Conservation (phyloP, 2,888 invertebrate genomes). For the Ophioninae sp. region DNA sequence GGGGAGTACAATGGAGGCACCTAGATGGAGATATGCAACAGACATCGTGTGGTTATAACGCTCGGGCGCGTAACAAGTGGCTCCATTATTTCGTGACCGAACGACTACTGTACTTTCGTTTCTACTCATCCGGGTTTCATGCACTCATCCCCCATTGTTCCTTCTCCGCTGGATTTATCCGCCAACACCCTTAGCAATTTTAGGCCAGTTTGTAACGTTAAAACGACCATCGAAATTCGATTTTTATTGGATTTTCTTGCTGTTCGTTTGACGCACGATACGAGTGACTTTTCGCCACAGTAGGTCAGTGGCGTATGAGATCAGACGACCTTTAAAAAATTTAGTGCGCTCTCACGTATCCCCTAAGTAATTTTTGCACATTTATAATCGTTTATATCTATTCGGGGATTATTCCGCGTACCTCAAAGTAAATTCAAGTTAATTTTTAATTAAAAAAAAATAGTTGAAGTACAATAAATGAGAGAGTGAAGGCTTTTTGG, state of each 20-base stretch:
- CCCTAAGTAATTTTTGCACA: neutral
- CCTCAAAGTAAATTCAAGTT: too few species aligned
- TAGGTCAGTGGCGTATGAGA: slow-evolving; percentile 16
- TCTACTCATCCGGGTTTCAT: slow-evolving; percentile 46
- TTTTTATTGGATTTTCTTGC: slow-evolving; percentile 8
- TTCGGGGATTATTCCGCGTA: too few species aligned
- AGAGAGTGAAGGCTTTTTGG: too few species aligned
- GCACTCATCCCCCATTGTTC: slow-evolving; percentile 8
- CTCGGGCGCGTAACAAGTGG: slow-evolving; percentile 74
- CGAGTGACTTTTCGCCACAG: slow-evolving; percentile 7
- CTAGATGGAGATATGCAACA: slow-evolving; percentile 47
- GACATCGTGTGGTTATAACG: slow-evolving; percentile 49
- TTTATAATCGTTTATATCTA: neutral
- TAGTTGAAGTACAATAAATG: too few species aligned
- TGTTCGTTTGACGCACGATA: neutral
- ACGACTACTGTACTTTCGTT: slow-evolving; percentile 48
- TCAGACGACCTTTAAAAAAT: slow-evolving; percentile 21
- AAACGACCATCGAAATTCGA: neutral
- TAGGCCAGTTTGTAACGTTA: neutral
- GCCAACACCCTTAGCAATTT: neutral
- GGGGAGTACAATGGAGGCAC: slow-evolving; percentile 7
- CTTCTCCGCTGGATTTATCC: slow-evolving; percentile 15
- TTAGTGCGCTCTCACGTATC: neutral
- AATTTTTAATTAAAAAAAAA: too few species aligned
- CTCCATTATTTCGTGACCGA: slow-evolving; percentile 66